These are phyloP conservation scores for Eretmocerus hayati DNA, from an alignment of 2,888 invertebrate genomes.

Conservation along the genomic window DNA sequence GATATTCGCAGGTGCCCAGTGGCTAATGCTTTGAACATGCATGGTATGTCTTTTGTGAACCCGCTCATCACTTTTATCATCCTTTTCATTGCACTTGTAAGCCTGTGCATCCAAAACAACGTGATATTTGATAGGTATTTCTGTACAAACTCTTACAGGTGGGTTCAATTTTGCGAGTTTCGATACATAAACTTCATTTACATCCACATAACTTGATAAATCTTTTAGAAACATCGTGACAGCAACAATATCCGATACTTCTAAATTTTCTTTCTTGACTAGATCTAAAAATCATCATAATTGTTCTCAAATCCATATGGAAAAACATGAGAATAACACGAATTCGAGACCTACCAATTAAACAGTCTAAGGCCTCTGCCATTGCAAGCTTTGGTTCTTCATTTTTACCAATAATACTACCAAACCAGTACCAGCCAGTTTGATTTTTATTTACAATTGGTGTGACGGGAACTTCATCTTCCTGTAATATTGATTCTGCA, in stretches of 20 bases:
- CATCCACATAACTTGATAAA: slow-evolving; percentile 68
- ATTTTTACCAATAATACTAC: slow-evolving; percentile 69
- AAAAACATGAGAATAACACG: too few relatives aligned
- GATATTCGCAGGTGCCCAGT: slow-evolving; percentile 97
- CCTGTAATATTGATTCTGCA: slow-evolving; percentile 52
- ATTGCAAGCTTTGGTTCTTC: slow-evolving; percentile 60
- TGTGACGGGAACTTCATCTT: slow-evolving; percentile 56
- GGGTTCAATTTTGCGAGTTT: slow-evolving; percentile 72
- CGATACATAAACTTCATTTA: slow-evolving; percentile 72
- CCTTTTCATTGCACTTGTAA: slow-evolving; percentile 45
- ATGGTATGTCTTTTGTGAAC: slow-evolving; percentile 61
- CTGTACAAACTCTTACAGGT: slow-evolving; percentile 79
- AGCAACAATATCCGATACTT: slow-evolving; percentile 62
- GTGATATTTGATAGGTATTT: slow-evolving; percentile 69
- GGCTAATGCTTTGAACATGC: slow-evolving; percentile 93
- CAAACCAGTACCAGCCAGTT: slow-evolving; percentile 80
- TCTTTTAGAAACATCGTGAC: slow-evolving; percentile 78
- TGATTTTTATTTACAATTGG: slow-evolving; percentile 60
- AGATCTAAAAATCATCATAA: slow-evolving; percentile 31
- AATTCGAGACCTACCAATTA: too few relatives aligned
- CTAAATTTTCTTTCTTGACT: slow-evolving; percentile 39
- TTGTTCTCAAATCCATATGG: too few relatives aligned
- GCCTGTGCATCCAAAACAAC: slow-evolving; percentile 72
- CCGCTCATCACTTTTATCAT: slow-evolving; percentile 32
- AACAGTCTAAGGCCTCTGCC: slow-evolving; percentile 64